Evolutionary conservation across 2,113 vertebrate genomes (phyloP).

Genomic region (Caloenas nicobarica): DNA sequence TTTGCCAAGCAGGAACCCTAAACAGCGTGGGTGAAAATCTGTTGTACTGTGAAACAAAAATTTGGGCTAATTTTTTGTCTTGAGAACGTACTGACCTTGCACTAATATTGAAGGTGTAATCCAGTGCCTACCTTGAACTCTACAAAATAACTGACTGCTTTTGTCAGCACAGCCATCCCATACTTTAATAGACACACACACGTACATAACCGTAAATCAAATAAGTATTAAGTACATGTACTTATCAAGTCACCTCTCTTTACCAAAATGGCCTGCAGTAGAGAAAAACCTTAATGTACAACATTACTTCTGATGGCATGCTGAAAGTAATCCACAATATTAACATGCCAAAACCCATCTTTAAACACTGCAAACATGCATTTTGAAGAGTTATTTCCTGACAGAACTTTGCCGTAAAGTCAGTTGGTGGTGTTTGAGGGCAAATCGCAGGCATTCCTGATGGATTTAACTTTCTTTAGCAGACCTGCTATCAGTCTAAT

Average conservation of each 20-base stretch:
- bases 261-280: neutral
- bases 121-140: neutral
- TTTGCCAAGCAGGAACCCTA: neutral
- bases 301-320: neutral
- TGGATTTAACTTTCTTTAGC: neutral
- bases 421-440: neutral
- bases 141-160: neutral
- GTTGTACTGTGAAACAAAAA: neutral
- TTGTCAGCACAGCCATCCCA: neutral
- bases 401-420: neutral
- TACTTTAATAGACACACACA: neutral
- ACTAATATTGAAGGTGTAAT: neutral
- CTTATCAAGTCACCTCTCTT: neutral
- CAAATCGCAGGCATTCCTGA: neutral
- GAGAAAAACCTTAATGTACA: neutral
- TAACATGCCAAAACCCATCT: neutral
- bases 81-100: neutral
- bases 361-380: neutral
- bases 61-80: neutral
- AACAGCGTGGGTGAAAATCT: neutral
- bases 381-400: neutral
- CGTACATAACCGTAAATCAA: neutral
- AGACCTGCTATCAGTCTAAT: neutral
- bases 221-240: neutral
- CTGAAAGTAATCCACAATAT: neutral